Evolutionary conservation across 2,888 invertebrate genomes (phyloP), one percentile per base, ranked within the genome.

Genomic region (Emesis furor): DNA sequence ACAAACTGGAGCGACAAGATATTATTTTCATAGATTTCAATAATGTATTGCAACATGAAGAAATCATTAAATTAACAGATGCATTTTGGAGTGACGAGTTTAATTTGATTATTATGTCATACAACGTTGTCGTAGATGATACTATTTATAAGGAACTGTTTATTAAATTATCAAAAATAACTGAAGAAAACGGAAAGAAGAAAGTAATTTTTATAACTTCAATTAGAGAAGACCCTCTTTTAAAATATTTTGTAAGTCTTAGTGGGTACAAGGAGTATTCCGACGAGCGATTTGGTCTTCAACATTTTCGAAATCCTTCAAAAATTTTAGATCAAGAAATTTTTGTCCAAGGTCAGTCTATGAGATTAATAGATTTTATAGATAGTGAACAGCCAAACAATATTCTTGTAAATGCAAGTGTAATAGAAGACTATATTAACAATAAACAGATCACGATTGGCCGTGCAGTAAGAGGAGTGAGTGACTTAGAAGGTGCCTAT

Each of bases 121-220:
- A 30, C 24, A 24, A 7, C 3, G 24, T 62, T 62, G 30, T 24
- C 8, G 24, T 62, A 24, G 2, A 62, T 12, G 30, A 24, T 12
- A 62, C 3, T 10, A 62, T 30, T 62, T 62, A 8, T 24, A 4
- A 62, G 1, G 62, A 62, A 8, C 30, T 62, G 24, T 62, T 62
- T 62, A 30, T 8, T 62, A 24, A 62, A 62, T 30, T 62, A 24
- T 62, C 62, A 30, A 62, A 30, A 62, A 62, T 24, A 62, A 24
- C 24, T 8, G 10, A 24, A 62, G 30, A 30, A 24, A 24, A 24
- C 30, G 2, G 62, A 10, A 62, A 30, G 30, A 62, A 62, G 30
- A 62, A 24, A 24, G 12, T 62, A 30, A 24, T 62, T 30, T 62
- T 62, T 30, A 62, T 62, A 7, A 62, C 62, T 62, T 62, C 62